phyloP scores from a whole-genome alignment of 1,140 invertebrate species.

The Drosophila sturtevanti region DNA sequence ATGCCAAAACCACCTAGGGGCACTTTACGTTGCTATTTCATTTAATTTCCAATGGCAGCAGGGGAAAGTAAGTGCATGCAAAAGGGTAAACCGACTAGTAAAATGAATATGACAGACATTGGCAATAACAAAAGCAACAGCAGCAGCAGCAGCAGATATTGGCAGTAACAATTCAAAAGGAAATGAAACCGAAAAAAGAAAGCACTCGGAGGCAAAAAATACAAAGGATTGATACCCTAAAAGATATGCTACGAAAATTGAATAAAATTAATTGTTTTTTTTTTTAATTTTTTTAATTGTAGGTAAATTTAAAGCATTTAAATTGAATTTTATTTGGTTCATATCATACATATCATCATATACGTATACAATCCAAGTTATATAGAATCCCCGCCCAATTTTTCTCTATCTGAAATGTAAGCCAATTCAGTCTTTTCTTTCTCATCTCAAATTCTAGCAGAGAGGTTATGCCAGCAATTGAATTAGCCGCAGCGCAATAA shows the following conservation, averaged over 20 bases:
- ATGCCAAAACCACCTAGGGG: constrained; percentile 6
- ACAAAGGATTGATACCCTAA: too few relatives aligned
- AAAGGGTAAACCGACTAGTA: neutral
- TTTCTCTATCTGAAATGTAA: neutral
- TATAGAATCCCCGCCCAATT: neutral
- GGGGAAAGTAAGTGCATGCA: neutral
- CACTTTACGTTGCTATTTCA: constrained; percentile 11
- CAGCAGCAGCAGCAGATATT: neutral
- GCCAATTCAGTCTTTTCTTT: neutral
- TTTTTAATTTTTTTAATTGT: too few relatives aligned
- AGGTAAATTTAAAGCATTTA: too few relatives aligned
- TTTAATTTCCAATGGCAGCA: neutral
- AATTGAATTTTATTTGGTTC: too few relatives aligned
- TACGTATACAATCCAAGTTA: too few relatives aligned
- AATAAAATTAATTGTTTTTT: too few relatives aligned
- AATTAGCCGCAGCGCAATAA: constrained; percentile 27
- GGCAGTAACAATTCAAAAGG: neutral
- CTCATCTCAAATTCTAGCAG: constrained; percentile 28
- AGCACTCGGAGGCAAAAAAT: too few relatives aligned
- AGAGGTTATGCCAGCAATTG: constrained; percentile 52
- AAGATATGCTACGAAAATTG: too few relatives aligned
- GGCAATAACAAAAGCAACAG: neutral
- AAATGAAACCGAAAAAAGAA: neutral
- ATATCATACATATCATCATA: too few relatives aligned
- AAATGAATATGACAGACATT: neutral